Percentiles rank a stretch among this genome's conserved stretches.
Conservation (phyloP, 2,888 invertebrate genomes). For the Gandaritis pyraliata region DNA sequence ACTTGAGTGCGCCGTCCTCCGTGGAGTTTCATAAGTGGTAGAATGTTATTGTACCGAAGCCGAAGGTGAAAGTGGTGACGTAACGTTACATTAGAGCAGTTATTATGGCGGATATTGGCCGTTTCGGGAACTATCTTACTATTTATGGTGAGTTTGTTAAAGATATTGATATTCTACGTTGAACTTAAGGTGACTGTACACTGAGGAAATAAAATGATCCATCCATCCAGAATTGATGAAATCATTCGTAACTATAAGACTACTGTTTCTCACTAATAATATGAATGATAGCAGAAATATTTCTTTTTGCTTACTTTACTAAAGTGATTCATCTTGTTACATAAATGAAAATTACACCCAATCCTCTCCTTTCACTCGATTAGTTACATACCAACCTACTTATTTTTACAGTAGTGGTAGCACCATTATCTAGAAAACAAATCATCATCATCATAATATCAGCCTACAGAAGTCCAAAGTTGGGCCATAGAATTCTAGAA, state of each 20-base stretch:
- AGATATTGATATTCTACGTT: neutral
- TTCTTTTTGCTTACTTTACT: no score
- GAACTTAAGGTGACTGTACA: neutral
- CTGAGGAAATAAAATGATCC: neutral
- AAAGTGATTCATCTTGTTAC: slow-evolving; percentile 19
- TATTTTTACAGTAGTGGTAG: neutral
- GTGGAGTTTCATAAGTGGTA: slow-evolving; percentile 68
- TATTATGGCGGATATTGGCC: slow-evolving; percentile 75
- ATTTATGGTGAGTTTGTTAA: slow-evolving; percentile 68
- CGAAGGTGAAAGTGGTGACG: slow-evolving; percentile 81
- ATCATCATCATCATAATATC: no score
- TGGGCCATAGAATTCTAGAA: no score
- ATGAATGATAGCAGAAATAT: no score
- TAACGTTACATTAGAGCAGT: slow-evolving; percentile 73
- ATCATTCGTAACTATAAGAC: no score
- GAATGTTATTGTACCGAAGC: slow-evolving; percentile 67
- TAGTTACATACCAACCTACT: neutral
- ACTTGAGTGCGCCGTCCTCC: slow-evolving; percentile 70
- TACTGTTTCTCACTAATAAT: no score
- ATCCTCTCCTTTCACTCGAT: slow-evolving; percentile 28
- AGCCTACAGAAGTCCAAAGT: no score
- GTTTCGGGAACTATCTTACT: slow-evolving; percentile 71
- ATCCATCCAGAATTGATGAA: neutral
- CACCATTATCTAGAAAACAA: no score
- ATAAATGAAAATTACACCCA: slow-evolving; percentile 24